phyloP scores from a whole-genome alignment of 92 coral and sea anemone species.

The Galaxea fascicularis region DNA sequence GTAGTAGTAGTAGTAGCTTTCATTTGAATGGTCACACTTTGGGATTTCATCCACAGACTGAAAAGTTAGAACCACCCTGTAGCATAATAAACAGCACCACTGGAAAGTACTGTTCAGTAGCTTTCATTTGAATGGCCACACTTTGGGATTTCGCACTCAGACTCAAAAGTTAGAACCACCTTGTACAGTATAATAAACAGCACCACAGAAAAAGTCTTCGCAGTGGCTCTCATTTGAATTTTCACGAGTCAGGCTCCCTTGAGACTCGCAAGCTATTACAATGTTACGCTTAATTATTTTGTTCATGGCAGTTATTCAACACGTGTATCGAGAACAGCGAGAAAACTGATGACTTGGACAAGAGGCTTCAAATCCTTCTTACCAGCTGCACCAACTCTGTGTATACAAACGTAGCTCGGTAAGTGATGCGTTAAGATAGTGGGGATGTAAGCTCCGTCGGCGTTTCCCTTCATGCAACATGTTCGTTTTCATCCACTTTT shows the following conservation, averaged over 20 bases:
- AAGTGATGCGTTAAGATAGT: neutral
- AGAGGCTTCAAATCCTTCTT: conserved; percentile 83
- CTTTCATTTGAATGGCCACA: neutral
- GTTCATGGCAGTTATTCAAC: conserved; percentile 78
- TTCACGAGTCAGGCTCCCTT: too few relatives aligned
- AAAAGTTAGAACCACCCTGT: neutral
- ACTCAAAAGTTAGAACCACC: too few relatives aligned
- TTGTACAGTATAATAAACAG: neutral
- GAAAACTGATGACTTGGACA: conserved; percentile 87
- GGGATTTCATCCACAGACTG: neutral
- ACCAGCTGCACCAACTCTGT: conserved; percentile 91
- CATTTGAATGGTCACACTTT: neutral
- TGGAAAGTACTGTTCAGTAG: neutral
- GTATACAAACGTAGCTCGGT: conserved; percentile 97
- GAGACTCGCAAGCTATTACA: too few relatives aligned
- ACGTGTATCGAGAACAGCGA: conserved; percentile 96
- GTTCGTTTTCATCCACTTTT: too few relatives aligned
- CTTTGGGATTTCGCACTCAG: neutral
- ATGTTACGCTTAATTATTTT: neutral
- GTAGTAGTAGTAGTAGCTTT: neutral
- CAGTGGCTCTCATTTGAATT: too few relatives aligned
- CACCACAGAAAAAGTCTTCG: too few relatives aligned
- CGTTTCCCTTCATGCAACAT: neutral
- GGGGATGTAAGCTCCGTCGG: neutral
- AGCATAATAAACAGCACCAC: neutral